A percentile compares a stretch with the other conserved stretches of the same genome.
Evolutionary conservation across 2,113 vertebrate species (phyloP).

Genomic region (Crotophaga sulcirostris): DNA sequence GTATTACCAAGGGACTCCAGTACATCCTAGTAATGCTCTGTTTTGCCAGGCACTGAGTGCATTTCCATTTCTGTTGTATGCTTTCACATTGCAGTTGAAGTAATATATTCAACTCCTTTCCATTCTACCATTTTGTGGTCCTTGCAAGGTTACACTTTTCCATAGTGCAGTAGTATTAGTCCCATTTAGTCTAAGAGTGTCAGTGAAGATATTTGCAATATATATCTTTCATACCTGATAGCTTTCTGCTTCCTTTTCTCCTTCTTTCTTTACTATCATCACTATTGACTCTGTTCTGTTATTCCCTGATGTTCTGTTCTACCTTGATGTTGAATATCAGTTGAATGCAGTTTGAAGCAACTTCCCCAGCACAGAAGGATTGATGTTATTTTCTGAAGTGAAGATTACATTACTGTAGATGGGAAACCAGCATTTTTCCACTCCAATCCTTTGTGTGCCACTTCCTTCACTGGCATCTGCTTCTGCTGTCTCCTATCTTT

Average conservation of each 20-base stretch:
- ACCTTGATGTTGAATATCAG: background rate
- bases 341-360: background rate
- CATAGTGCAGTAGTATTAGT: background rate
- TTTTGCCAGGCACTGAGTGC: background rate
- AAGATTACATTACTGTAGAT: background rate
- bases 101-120: background rate
- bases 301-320: slow-evolving; percentile 5
- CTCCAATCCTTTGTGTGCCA: background rate
- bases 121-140: background rate
- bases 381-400: slow-evolving; percentile 1
- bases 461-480: slow-evolving; percentile 24
- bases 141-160: background rate
- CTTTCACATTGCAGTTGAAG: background rate
- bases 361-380: background rate
- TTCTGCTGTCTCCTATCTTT: slow-evolving; percentile 23
- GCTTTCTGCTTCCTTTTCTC: background rate
- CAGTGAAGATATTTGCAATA: background rate
- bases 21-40: background rate
- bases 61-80: background rate
- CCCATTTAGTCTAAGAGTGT: background rate
- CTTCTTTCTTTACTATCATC: background rate
- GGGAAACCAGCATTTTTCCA: background rate
- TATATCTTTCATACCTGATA: background rate
- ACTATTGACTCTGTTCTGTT: background rate
- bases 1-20: background rate